Evolutionary conservation across 2,113 vertebrate species (phyloP), one percentile per base, ranked within the genome.

Genomic region (Plecturocebus donacophilus): DNA sequence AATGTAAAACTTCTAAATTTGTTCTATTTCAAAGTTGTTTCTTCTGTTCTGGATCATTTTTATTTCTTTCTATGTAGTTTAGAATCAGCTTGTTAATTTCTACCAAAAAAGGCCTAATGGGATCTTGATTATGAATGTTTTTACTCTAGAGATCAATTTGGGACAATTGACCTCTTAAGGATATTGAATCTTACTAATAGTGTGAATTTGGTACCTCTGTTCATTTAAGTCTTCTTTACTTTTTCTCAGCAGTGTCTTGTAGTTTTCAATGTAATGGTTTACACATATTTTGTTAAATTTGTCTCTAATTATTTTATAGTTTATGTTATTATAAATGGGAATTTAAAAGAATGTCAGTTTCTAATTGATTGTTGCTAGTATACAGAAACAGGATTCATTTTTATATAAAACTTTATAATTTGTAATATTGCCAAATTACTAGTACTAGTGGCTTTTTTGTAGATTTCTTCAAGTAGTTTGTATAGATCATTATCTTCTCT

Each of bases 371-470:
- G 20, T 85, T 85, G 61, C 49, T 79, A 20, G 47, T 83, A 12
- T 88, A 66, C 23, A 82, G 45, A 54, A 54, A 56, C 80, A n/a
- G 30, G 32, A 42, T 88, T 70, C 19, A 84, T 92, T 88, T 56
- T 83, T 92, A 4, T 38, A 12, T 95, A 84, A 92, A 84, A 38
- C 71, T 83, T 88, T 89, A 27, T 94, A 19, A 54, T 91, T 83
- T 92, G 25, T 71, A n/a, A 89, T 83, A 76, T 49, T 94, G 58
- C 42, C 87, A 61, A 80, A 81, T 42, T 86, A 56, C 56, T 87
- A 76, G 16, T 70, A 83, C 14, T 66, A 17, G 30, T 80, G 49
- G 13, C 61, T 42, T 77, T 88, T 88, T 75, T 49, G 21, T 23
- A 71, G 9, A 76, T 64, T 56, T 30, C 32, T 91, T 92, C 64